These are phyloP conservation scores for Iguana delicatissima DNA, from an alignment of 2,797 vertebrate genomes.

Conservation along the genomic window DNA sequence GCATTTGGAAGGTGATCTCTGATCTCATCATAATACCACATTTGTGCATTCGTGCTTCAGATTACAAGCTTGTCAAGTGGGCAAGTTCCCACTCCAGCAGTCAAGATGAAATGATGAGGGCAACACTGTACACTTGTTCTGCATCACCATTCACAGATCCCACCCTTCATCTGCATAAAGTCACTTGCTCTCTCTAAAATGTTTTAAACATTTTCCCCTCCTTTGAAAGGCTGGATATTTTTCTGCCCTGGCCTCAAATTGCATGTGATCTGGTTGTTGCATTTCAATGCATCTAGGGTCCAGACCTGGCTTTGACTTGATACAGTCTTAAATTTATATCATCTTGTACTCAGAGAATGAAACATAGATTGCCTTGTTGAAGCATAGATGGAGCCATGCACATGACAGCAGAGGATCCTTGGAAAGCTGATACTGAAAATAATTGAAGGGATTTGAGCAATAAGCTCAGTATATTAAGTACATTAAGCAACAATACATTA, in stretches of 20 bases:
- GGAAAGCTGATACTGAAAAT: not conserved
- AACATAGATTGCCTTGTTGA: not conserved
- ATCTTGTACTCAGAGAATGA: not conserved
- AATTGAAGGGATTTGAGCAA: conserved; percentile 26
- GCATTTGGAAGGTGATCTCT: not conserved
- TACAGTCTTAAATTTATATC: not conserved
- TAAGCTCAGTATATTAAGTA: not conserved
- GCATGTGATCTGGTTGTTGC: not conserved
- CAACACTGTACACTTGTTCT: not conserved
- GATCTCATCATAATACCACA: rapidly evolving
- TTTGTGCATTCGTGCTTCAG: conserved; percentile 45
- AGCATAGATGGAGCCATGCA: not conserved
- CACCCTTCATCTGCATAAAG: not conserved
- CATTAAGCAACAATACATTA: not conserved
- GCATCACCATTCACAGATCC: rapidly evolving
- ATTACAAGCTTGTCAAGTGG: conserved; percentile 29
- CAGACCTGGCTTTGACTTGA: not conserved
- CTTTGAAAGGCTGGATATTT: not conserved
- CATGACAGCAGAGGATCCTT: not conserved
- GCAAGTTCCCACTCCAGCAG: conserved; percentile 33
- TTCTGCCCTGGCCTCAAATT: not conserved
- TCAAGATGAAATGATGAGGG: conserved; percentile 53
- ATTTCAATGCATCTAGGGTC: rapidly evolving
- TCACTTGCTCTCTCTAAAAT: not conserved
- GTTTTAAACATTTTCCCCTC: not conserved